Percentiles rank a stretch among this genome's conserved stretches.
Evolutionary conservation across 2,888 invertebrate genomes (phyloP).

Genomic region (Thymelicus acteon): DNA sequence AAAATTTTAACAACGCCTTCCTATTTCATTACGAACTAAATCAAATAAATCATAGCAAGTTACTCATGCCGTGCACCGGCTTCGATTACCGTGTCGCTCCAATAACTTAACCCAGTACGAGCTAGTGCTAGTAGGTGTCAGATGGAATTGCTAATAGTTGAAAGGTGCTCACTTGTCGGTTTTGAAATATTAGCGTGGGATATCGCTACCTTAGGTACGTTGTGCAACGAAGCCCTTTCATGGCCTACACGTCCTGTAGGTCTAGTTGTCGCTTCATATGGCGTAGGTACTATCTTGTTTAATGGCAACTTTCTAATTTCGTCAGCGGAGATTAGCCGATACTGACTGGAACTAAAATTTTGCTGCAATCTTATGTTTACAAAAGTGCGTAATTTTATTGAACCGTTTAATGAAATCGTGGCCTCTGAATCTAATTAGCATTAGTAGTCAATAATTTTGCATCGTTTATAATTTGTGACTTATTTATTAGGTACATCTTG

Average conservation of each 20-base stretch:
- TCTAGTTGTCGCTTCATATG: conserved; percentile 20
- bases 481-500: conserved; percentile 7
- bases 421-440: conserved; percentile 1
- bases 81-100: conserved; percentile 34
- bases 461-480: conserved; percentile 1
- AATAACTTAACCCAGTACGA: conserved; percentile 24
- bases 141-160: conserved; percentile 66
- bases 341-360: not conserved
- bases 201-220: conserved; percentile 43
- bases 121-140: conserved; percentile 52
- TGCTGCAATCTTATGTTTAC: not conserved
- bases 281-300: conserved; percentile 33
- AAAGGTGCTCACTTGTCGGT: conserved; percentile 58
- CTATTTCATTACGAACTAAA: not conserved
- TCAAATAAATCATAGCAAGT: conserved; percentile 14
- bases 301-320: conserved; percentile 42
- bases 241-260: conserved; percentile 30
- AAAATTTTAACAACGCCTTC: not conserved
- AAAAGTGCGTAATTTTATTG: not conserved
- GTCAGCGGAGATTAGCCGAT: conserved; percentile 22
- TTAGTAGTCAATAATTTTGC: not conserved
- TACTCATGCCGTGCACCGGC: conserved; percentile 15
- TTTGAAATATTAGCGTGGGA: conserved; percentile 60
- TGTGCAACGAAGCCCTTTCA: conserved; percentile 47
- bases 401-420: not conserved